Evolutionary conservation across 2,888 invertebrate genomes (phyloP).

Genomic region (Acronicta alni): DNA sequence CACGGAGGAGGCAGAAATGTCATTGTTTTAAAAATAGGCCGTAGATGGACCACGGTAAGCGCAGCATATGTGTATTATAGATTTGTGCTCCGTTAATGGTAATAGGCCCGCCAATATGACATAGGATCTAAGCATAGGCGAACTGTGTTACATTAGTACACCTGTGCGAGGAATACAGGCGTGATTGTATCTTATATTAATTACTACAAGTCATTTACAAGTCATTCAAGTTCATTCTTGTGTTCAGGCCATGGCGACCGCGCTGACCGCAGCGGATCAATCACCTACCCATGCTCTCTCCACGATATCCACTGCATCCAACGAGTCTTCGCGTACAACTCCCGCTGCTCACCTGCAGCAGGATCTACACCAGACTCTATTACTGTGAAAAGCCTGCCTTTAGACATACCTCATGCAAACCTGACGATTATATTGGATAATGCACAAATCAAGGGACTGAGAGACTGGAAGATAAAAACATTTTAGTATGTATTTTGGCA

Average conservation of each 20-base stretch:
- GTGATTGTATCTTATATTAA: no score
- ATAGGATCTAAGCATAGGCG: no score
- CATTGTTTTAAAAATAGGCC: no score
- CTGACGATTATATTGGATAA: background rate
- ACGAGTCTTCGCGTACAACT: background rate
- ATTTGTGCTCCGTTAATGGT: no score
- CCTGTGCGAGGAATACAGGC: no score
- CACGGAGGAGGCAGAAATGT: no score
- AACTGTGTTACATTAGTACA: no score
- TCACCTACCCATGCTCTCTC: slow-evolving; percentile 1
- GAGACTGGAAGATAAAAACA: background rate
- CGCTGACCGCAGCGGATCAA: background rate
- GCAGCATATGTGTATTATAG: no score
- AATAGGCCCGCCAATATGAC: no score
- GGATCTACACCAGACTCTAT: background rate
- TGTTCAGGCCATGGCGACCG: background rate
- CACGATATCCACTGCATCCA: background rate
- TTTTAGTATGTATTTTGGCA: background rate
- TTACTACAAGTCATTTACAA: no score
- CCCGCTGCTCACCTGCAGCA: background rate
- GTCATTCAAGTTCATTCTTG: background rate
- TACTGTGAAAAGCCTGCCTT: background rate
- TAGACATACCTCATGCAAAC: background rate
- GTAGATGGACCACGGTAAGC: no score
- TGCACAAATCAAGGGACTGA: background rate